Evolutionary conservation across 2,888 invertebrate species (phyloP), one percentile per base, ranked within the genome.

Genomic region (Mesorhabditis sp.): DNA sequence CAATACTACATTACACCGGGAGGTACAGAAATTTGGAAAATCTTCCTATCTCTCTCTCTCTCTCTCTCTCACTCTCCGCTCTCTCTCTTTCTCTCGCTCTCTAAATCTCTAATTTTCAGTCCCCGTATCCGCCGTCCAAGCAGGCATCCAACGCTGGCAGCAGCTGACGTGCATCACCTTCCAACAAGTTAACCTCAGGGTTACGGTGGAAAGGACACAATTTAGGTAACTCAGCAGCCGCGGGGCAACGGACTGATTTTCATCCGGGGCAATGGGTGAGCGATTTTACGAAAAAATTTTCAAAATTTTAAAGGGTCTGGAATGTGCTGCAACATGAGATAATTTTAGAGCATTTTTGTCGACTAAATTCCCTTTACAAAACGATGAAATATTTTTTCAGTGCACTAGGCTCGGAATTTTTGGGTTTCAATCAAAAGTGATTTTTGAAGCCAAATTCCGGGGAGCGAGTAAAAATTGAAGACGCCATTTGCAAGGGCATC

Each of bases 101-200:
- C 28, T 28, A 28, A 28, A 15, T 5, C 41, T 62, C 7, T 28
- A 70, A 50, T 45, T 72, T 75, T 62, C 70, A 80, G 83, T 73
- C 62, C 71, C 76, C 65, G 63, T 70, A 0, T 66, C 76, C 41
- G 80, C 80, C 4, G 72, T 83, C 41, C 67, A 70, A 5, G 79
- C 76, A 43, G 83, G 83, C 63, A 70, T 83, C 3, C 69, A 69
- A 7, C 69, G 72, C 67, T 84, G 84, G 84, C 68, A 77, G 63
- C 65, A 75, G 45, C 72, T 74, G 13, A 84, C 84, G 7, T 84
- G 84, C 58, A 69, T 76, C 1, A 73, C 75, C 0, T 84, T 84
- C 70, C 73, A 76, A 4, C 72, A 78, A 65, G 66, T 71, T 5
- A 66, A 66, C 45, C n/a, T 50, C n/a, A 50, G 58, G 10, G 28